Percentiles rank a stretch among this genome's conserved stretches.
Evolutionary conservation across 1,140 invertebrate species (phyloP).

Genomic region (Adoxophyes honmai): DNA sequence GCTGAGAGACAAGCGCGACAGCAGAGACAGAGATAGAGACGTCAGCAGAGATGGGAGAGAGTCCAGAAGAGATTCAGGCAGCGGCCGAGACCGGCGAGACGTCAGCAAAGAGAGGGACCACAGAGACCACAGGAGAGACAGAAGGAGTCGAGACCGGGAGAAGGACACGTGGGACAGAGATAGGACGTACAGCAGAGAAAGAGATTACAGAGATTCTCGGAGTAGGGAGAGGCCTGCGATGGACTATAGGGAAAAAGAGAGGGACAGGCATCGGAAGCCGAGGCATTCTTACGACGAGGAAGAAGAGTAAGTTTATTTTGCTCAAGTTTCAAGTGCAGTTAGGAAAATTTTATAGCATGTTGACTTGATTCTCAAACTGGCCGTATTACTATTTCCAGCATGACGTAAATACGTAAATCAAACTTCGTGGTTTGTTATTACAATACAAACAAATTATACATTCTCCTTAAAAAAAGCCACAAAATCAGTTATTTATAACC

Average conservation of each 20-base stretch:
- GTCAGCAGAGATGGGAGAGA: constrained; percentile 71
- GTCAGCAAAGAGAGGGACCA: constrained; percentile 52
- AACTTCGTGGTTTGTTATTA: too few species aligned
- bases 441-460: too few species aligned
- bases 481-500: too few species aligned
- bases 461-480: too few species aligned
- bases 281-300: constrained; percentile 67
- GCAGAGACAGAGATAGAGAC: constrained; percentile 69
- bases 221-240: constrained; percentile 62
- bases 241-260: constrained; percentile 58
- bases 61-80: constrained; percentile 63
- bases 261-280: constrained; percentile 59
- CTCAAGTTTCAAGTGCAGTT: not conserved
- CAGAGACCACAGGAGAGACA: constrained; percentile 44
- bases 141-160: constrained; percentile 65
- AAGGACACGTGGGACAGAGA: constrained; percentile 67
- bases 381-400: too few species aligned
- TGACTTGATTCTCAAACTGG: too few species aligned
- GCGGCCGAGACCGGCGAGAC: constrained; percentile 61
- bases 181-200: constrained; percentile 76
- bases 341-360: too few species aligned
- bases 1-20: constrained; percentile 56
- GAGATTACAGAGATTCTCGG: constrained; percentile 64
- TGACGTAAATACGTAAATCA: too few species aligned
- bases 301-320: constrained; percentile 57